Conservation (phyloP, 2,797 vertebrate genomes). For the Chelidonichthys spinosus region DNA sequence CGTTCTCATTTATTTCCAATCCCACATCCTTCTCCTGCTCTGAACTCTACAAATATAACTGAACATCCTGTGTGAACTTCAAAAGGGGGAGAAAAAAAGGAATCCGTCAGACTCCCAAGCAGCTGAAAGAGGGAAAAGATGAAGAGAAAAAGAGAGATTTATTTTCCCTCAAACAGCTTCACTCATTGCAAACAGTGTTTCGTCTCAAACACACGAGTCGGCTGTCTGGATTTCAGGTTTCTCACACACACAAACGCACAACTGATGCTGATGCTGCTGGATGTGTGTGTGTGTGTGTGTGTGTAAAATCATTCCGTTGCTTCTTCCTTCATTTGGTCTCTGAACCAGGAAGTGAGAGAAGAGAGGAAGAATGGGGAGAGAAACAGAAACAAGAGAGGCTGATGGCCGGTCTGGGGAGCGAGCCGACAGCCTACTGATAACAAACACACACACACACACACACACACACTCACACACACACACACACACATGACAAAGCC, state of each 20-base stretch:
- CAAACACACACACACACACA: slow-evolving; percentile 27
- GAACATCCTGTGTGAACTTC: background rate
- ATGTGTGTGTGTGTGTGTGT: background rate
- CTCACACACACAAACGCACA: slow-evolving; percentile 19
- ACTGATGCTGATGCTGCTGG: slow-evolving; percentile 14
- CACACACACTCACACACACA: slow-evolving; percentile 13
- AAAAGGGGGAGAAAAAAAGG: background rate
- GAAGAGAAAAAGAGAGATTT: slow-evolving; percentile 12
- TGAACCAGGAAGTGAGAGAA: background rate
- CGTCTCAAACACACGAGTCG: slow-evolving; percentile 27
- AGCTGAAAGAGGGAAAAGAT: background rate
- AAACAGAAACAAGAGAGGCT: slow-evolving; percentile 30
- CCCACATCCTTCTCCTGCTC: slow-evolving; percentile 2
- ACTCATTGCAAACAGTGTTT: slow-evolving; percentile 36
- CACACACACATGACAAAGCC: slow-evolving; percentile 9
- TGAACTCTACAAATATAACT: slow-evolving; percentile 20
- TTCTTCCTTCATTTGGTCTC: slow-evolving; percentile 9
- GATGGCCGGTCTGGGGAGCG: slow-evolving; percentile 43
- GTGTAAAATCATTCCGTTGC: background rate
- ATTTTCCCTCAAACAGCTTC: slow-evolving; percentile 43
- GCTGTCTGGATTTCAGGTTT: slow-evolving; percentile 20
- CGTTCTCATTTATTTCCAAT: background rate
- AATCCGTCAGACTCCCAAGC: background rate
- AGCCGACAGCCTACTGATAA: slow-evolving; percentile 48
- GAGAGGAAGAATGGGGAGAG: slow-evolving; percentile 3